These are phyloP conservation scores for Sisor rabdophorus DNA, from an alignment of 2,113 vertebrate species.

Conservation along the genomic window DNA sequence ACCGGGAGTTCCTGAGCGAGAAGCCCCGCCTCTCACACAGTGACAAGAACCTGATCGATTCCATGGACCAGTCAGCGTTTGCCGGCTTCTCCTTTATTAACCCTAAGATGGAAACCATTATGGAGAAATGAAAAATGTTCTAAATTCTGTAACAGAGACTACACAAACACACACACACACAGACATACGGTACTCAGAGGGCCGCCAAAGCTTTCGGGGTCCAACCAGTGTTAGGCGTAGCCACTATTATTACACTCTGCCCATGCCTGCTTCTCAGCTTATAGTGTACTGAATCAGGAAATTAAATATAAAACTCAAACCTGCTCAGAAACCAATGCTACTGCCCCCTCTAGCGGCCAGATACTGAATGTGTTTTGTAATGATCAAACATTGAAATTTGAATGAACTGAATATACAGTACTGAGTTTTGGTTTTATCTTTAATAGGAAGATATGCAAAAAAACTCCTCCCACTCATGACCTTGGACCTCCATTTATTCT, in stretches of 20 bases:
- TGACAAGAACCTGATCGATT: conserved; percentile 92
- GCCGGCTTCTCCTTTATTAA: conserved; percentile 91
- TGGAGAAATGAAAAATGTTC: conserved; percentile 69
- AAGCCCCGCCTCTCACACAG: conserved; percentile 84
- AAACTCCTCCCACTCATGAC: neutral
- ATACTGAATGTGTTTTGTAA: conserved; percentile 16
- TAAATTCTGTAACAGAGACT: conserved; percentile 4
- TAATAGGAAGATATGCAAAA: conserved; percentile 19
- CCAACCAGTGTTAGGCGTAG: conserved; percentile 18
- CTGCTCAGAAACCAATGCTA: conserved; percentile 14
- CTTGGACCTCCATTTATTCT: neutral
- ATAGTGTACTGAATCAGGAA: neutral
- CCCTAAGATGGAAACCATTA: conserved; percentile 78
- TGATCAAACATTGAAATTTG: conserved; percentile 48
- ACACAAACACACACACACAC: neutral
- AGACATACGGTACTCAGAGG: neutral
- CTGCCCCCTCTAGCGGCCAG: conserved; percentile 2
- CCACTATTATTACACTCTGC: neutral
- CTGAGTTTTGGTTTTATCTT: conserved; percentile 50
- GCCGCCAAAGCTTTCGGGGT: neutral
- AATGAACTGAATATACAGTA: conserved; percentile 45
- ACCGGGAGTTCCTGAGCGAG: conserved; percentile 91
- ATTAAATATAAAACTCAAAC: neutral
- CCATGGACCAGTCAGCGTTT: conserved; percentile 91
- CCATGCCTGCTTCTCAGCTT: neutral